Evolutionary conservation across 1,140 invertebrate genomes (phyloP).

Genomic region (Bombus picipes): DNA sequence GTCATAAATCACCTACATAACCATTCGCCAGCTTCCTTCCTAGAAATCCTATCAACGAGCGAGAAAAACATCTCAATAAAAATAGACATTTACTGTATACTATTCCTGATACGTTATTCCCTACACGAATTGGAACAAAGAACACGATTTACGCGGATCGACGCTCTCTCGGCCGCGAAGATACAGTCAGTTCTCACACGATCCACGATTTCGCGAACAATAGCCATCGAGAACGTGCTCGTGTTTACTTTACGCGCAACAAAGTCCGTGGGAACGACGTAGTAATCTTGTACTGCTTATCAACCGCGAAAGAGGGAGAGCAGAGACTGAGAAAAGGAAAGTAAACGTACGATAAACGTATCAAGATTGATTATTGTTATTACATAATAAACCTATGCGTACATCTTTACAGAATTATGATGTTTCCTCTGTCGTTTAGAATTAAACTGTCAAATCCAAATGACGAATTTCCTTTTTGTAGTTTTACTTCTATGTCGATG

Average conservation of each 20-base stretch:
- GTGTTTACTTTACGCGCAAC: slow-evolving; percentile 34
- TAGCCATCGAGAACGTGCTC: background rate
- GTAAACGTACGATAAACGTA: slow-evolving; percentile 40
- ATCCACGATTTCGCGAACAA: slow-evolving; percentile 7
- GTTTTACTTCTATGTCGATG: background rate
- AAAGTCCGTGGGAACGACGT: slow-evolving; percentile 42
- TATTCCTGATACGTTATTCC: background rate
- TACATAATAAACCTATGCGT: slow-evolving; percentile 28
- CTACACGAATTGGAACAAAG: background rate
- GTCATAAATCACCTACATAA: no score
- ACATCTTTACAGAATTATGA: background rate
- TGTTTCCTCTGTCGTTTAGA: background rate
- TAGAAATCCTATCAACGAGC: background rate
- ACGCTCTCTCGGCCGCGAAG: background rate
- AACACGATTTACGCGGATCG: background rate
- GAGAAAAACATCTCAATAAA: background rate
- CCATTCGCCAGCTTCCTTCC: background rate
- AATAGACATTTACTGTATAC: background rate
- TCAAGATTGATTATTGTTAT: slow-evolving; percentile 23
- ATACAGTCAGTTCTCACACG: no score
- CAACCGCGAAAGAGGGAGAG: slow-evolving; percentile 25
- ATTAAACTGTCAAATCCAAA: background rate
- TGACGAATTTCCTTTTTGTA: no score
- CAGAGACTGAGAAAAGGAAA: slow-evolving; percentile 3
- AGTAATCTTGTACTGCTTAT: slow-evolving; percentile 53